These are phyloP conservation scores for Enteromius radiatus DNA, from an alignment of 2,797 vertebrate genomes.

Conservation along the genomic window DNA sequence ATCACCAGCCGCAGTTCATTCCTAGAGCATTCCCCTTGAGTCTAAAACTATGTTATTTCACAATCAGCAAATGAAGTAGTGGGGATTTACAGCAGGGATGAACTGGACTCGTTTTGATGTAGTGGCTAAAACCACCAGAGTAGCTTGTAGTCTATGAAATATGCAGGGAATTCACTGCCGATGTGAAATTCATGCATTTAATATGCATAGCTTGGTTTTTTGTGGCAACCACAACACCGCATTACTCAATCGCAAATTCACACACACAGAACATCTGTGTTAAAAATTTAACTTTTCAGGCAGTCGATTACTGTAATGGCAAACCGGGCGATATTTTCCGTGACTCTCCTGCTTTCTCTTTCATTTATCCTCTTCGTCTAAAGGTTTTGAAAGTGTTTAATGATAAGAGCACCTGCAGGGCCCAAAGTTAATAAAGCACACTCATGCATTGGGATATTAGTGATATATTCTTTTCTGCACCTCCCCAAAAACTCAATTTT, in stretches of 20 bases:
- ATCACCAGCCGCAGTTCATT: not conserved
- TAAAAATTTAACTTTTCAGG: not conserved
- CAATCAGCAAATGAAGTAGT: constrained; percentile 25
- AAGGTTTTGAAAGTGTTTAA: constrained; percentile 61
- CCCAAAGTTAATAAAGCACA: constrained; percentile 58
- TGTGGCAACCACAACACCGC: not conserved
- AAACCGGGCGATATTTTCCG: constrained; percentile 5
- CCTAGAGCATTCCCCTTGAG: constrained; percentile 13
- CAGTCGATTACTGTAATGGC: constrained; percentile 23
- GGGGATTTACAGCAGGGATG: constrained; percentile 12
- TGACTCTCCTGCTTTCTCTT: not conserved
- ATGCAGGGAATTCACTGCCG: constrained; percentile 22
- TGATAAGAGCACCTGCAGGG: constrained; percentile 70
- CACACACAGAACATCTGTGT: not conserved
- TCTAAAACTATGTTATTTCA: constrained; percentile 21
- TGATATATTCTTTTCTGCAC: constrained; percentile 40
- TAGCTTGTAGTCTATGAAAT: constrained; percentile 27
- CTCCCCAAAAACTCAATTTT: constrained; percentile 39
- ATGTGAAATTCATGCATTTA: constrained; percentile 4
- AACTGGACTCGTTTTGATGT: constrained; percentile 20
- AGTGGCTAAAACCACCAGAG: constrained; percentile 23
- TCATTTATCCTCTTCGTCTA: not conserved
- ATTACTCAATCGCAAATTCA: not conserved
- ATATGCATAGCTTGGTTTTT: constrained; percentile 11
- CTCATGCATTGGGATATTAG: constrained; percentile 62